Base-by-base conservation (phyloP, 2,888 invertebrate genomes). In the Amiota minor region DNA sequence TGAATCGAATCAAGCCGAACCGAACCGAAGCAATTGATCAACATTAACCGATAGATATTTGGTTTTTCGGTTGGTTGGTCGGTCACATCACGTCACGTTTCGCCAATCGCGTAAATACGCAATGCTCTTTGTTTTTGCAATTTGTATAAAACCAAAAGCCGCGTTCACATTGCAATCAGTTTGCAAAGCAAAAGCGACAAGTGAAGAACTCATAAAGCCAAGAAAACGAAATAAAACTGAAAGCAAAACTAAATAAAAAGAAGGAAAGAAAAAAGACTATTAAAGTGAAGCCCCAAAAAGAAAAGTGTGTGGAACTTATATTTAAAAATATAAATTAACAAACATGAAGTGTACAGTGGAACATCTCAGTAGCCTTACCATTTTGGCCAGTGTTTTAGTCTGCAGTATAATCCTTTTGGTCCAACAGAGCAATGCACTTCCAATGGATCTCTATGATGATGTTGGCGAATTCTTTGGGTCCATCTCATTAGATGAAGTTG, bases 401-500 rank as follows among this genome's bases (percentile, higher is more conserved):
- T 78, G 72, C 62, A 12, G 80, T 23, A 61, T 79, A 14, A 47
- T 82, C 35, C 9, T 76, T 12, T 20, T 59, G 59, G 35, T 74
- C 49, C 74, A 67, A 8, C 73, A 10, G 16, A 64, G 73, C 9
- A 68, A 80, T 68, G 78, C 82, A 4, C 81, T 81, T 18, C 89
- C 89, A 45, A 83, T 88, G 81, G 89, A 89, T 77, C 79, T 89
- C 67, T 89, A 89, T 71, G 90, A 89, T 64, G 89, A 89, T 76
- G 88, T 89, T 14, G 84, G 86, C 74, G 89, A 89, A 59, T 85
- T 90, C 68, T 87, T 90, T 14, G 89, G 89, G 65, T 88, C 89
- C 75, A 87, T 89, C 76, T 87, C 87, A 0, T 61, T 87, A 77
- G 89, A 88, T 74, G 89, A 88, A 76, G 85, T 87, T 55, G 87